phyloP scores from a whole-genome alignment of 2,888 invertebrate species.

The Lycia hirtaria region DNA sequence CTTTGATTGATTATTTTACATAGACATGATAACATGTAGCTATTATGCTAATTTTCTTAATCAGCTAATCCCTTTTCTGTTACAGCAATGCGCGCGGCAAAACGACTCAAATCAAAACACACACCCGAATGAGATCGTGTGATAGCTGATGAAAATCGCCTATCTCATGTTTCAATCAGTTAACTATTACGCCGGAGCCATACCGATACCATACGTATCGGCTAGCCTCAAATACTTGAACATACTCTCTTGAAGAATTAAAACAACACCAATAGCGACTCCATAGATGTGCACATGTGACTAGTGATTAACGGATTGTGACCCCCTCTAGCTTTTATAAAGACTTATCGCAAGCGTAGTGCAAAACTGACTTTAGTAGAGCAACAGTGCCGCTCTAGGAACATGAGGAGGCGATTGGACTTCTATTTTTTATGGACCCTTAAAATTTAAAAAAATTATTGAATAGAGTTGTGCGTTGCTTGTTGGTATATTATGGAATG shows the following conservation, averaged over 20 bases:
- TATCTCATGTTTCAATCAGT: conserved; percentile 88
- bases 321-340: conserved; percentile 61
- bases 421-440: conserved; percentile 68
- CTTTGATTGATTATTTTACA: background rate
- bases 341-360: conserved; percentile 61
- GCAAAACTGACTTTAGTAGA: conserved; percentile 47
- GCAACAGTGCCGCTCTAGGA: conserved; percentile 64
- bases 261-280: conserved; percentile 57
- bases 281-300: conserved; percentile 58
- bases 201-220: conserved; percentile 79
- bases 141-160: conserved; percentile 90
- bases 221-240: conserved; percentile 75
- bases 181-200: conserved; percentile 83
- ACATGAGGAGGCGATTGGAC: conserved; percentile 83
- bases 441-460: conserved; percentile 57
- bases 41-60: conserved; percentile 10
- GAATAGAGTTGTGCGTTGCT: conserved; percentile 75
- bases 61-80: conserved; percentile 56
- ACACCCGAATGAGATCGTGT: conserved; percentile 94
- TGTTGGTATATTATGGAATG: conserved; percentile 72
- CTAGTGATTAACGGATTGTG: conserved; percentile 58
- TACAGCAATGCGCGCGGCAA: conserved; percentile 92
- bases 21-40: background rate
- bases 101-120: conserved; percentile 93
- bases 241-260: conserved; percentile 69